phyloP scores from a whole-genome alignment of 2,113 vertebrate genomes.

The Nesospiza acunhae region DNA sequence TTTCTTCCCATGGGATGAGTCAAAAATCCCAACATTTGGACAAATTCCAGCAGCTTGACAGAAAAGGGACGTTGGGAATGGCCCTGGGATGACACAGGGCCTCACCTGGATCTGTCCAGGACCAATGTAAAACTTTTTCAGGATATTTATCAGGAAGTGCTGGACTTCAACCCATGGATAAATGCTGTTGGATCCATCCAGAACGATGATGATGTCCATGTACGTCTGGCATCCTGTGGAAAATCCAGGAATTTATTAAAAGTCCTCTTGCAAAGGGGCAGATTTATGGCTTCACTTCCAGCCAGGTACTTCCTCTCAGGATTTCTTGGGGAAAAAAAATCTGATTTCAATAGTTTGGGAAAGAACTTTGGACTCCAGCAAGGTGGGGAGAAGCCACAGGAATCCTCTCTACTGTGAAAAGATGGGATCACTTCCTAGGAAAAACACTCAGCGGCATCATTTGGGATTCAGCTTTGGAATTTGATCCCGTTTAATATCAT shows the following conservation, averaged over 20 bases:
- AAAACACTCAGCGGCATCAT: not conserved
- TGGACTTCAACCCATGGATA: conserved; percentile 98
- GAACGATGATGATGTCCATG: conserved; percentile 96
- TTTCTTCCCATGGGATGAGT: not conserved
- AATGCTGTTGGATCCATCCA: conserved; percentile 98
- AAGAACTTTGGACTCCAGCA: not conserved
- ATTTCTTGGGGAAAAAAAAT: not conserved
- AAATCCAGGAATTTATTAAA: not conserved
- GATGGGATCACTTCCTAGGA: not conserved
- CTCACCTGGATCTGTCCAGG: conserved; percentile 96
- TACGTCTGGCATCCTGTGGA: conserved; percentile 92
- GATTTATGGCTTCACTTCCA: not conserved
- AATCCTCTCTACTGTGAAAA: not conserved
- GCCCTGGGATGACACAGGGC: rapidly evolving
- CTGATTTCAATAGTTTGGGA: not conserved
- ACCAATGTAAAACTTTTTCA: conserved; percentile 94
- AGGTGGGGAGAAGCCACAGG: not conserved
- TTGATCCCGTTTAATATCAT: not conserved
- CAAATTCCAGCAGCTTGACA: rapidly evolving
- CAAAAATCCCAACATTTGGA: not conserved
- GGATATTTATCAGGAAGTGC: conserved; percentile 93
- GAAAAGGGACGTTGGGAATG: rapidly evolving
- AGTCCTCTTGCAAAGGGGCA: not conserved
- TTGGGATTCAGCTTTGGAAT: not conserved
- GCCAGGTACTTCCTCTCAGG: not conserved